phyloP scores from a whole-genome alignment of 2,888 invertebrate genomes.

The Lasioglossum lativentre region DNA sequence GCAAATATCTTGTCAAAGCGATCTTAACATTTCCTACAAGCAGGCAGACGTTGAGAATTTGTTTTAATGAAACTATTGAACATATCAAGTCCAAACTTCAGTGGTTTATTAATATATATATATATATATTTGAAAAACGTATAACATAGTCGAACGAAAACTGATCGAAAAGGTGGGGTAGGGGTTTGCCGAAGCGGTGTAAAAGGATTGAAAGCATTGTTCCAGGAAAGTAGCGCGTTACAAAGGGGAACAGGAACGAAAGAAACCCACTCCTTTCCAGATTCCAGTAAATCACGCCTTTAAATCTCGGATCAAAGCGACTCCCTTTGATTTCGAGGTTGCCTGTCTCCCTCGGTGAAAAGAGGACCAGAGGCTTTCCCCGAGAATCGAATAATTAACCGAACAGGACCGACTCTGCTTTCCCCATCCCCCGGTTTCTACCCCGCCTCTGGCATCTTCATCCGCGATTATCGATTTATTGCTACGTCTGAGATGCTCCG shows the following conservation, averaged over 20 bases:
- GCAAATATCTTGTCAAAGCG: too few species aligned
- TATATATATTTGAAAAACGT: background rate
- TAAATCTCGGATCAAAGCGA: conserved; percentile 50
- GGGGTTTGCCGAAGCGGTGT: conserved; percentile 13
- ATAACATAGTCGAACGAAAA: conserved; percentile 24
- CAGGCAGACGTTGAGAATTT: background rate
- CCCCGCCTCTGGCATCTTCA: background rate
- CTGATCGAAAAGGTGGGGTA: conserved; percentile 21
- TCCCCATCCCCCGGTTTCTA: background rate
- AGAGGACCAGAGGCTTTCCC: conserved; percentile 11
- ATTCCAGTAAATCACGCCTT: conserved; percentile 52
- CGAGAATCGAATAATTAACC: conserved; percentile 58
- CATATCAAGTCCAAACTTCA: too few species aligned
- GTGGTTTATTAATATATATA: too few species aligned
- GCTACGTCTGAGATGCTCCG: conserved; percentile 29
- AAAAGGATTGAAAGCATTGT: conserved; percentile 45
- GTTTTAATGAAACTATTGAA: background rate
- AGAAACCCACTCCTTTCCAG: conserved; percentile 25
- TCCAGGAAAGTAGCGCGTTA: conserved; percentile 6
- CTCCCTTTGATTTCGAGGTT: conserved; percentile 18
- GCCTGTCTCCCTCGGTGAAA: background rate
- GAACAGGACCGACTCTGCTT: conserved; percentile 27
- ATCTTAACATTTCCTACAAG: too few species aligned
- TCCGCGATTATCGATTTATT: conserved; percentile 55
- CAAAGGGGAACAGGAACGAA: conserved; percentile 12